These are phyloP conservation scores for Minunthozetes semirufus DNA, from an alignment of 2,888 invertebrate species.

Conservation along the genomic window DNA sequence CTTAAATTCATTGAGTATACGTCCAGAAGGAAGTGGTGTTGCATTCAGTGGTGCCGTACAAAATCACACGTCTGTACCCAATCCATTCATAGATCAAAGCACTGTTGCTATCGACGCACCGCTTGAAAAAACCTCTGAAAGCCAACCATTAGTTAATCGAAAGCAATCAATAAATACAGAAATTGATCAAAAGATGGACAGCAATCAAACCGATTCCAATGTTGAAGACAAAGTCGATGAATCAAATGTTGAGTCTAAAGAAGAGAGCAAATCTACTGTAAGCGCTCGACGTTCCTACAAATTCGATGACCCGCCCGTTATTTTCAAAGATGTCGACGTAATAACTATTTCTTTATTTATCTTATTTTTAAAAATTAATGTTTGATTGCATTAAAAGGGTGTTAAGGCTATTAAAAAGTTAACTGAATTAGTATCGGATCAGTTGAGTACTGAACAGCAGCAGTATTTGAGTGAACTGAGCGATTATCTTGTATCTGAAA, in stretches of 20 bases:
- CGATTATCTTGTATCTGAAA: constrained; percentile 78
- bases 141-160: neutral
- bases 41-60: constrained; percentile 10
- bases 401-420: constrained; percentile 59
- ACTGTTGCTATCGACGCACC: neutral
- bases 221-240: neutral
- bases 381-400: constrained; percentile 55
- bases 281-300: constrained; percentile 59
- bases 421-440: constrained; percentile 61
- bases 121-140: neutral
- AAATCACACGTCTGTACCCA: neutral
- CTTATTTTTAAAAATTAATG: neutral
- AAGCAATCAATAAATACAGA: neutral
- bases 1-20: constrained; percentile 26
- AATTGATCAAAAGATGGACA: constrained; percentile 57
- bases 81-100: neutral
- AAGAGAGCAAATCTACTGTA: constrained; percentile 47
- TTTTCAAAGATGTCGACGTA: constrained; percentile 44
- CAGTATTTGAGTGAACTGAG: constrained; percentile 71
- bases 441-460: constrained; percentile 66
- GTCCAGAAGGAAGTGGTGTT: constrained; percentile 35
- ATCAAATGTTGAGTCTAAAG: neutral
- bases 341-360: neutral
- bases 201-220: constrained; percentile 62
- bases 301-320: constrained; percentile 55